These are phyloP conservation scores for Loripinus fragilis DNA, from an alignment of 2,888 invertebrate genomes.

Conservation along the genomic window DNA sequence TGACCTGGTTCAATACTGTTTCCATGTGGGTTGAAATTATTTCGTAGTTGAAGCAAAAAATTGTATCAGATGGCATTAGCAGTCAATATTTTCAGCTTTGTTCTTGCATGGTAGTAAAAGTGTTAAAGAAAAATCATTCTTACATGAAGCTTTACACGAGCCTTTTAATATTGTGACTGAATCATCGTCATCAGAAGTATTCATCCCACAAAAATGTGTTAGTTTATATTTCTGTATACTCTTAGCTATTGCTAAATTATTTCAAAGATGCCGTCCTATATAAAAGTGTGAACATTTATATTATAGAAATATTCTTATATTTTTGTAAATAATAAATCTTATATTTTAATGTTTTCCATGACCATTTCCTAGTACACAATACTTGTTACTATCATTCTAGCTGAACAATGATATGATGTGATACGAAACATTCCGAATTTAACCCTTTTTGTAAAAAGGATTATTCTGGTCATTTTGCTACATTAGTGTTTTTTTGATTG, in stretches of 20 bases:
- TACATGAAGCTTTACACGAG: too few relatives aligned
- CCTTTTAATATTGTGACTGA: too few relatives aligned
- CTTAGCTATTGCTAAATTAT: background rate
- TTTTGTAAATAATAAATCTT: background rate
- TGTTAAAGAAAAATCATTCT: too few relatives aligned
- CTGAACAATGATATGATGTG: background rate
- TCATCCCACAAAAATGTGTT: background rate
- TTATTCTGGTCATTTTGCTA: too few relatives aligned
- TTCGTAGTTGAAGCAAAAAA: too few relatives aligned
- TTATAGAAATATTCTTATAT: background rate
- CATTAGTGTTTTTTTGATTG: too few relatives aligned
- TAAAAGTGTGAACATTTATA: background rate
- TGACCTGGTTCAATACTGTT: too few relatives aligned
- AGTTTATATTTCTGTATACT: background rate
- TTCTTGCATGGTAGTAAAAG: too few relatives aligned
- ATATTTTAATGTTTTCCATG: background rate
- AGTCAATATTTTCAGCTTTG: too few relatives aligned
- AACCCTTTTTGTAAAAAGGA: too few relatives aligned
- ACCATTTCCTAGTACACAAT: background rate
- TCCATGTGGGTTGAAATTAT: too few relatives aligned
- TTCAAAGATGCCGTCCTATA: conserved; percentile 3
- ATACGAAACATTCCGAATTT: background rate
- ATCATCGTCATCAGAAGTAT: background rate
- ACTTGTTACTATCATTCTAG: background rate
- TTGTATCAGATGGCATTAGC: too few relatives aligned